Evolutionary conservation across 1,140 invertebrate genomes (phyloP).

Genomic region (Aleiodes sp.): DNA sequence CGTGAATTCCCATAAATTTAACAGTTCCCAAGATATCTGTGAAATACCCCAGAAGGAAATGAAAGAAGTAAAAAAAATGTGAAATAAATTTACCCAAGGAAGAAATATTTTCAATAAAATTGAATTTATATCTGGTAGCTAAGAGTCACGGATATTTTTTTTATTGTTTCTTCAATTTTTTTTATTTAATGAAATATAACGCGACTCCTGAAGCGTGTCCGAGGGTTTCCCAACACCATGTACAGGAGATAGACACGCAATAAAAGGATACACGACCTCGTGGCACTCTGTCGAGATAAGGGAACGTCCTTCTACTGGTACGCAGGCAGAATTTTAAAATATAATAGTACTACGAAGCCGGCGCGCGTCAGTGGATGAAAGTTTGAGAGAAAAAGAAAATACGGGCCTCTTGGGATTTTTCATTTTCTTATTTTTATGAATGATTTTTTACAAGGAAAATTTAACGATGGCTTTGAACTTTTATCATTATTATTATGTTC

Average conservation of each 20-base stretch:
- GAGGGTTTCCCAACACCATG: slow-evolving; percentile 25
- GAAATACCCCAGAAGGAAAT: no score
- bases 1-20: no score
- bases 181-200: slow-evolving; percentile 20
- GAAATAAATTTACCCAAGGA: no score
- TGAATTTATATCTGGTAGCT: slow-evolving; percentile 6
- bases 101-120: no score
- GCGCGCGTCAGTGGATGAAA: slow-evolving; percentile 2
- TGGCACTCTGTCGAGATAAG: slow-evolving; percentile 33
- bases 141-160: slow-evolving; percentile 2
- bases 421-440: neutral
- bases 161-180: slow-evolving; percentile 21
- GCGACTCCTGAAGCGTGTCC: slow-evolving; percentile 31
- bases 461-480: neutral
- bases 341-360: neutral
- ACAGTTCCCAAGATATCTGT: no score
- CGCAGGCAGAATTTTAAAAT: slow-evolving; percentile 32
- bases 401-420: neutral
- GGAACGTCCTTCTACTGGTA: slow-evolving; percentile 24
- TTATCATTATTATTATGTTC: neutral
- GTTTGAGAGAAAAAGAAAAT: neutral
- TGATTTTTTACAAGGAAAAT: neutral
- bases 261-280: slow-evolving; percentile 33
- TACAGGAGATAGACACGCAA: slow-evolving; percentile 28
- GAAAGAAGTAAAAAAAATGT: no score